phyloP scores from a whole-genome alignment of 2,888 invertebrate species.

The Endotricha flammealis region DNA sequence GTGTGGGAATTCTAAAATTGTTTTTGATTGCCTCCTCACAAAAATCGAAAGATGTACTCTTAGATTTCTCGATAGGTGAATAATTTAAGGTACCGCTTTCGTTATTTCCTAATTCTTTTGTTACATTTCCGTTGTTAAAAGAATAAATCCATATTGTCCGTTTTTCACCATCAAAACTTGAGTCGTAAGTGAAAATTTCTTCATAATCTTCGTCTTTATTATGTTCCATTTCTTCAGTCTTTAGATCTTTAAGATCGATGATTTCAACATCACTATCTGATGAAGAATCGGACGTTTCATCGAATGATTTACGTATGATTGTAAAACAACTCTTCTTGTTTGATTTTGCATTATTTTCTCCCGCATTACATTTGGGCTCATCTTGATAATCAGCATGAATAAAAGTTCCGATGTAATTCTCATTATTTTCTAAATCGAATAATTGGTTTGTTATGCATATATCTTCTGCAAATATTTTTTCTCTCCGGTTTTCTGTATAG shows the following conservation, averaged over 20 bases:
- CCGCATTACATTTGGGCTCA: conserved; percentile 13
- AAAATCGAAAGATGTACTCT: too few relatives aligned
- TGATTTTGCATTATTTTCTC: conserved; percentile 16
- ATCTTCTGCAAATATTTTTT: conserved; percentile 30
- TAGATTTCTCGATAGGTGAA: too few relatives aligned
- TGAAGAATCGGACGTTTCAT: conserved; percentile 36
- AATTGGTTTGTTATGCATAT: conserved; percentile 17
- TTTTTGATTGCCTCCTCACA: too few relatives aligned
- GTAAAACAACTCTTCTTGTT: conserved; percentile 44
- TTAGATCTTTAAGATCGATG: conserved; percentile 27
- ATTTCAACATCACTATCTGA: conserved; percentile 32
- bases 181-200: conserved; percentile 30
- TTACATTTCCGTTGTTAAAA: conserved; percentile 46
- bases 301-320: conserved; percentile 38
- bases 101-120: too few relatives aligned
- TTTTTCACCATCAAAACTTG: conserved; percentile 32
- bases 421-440: conserved; percentile 10
- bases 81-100: too few relatives aligned
- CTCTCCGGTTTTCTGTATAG: conserved; percentile 32
- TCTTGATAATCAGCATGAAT: conserved; percentile 11
- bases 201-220: conserved; percentile 27
- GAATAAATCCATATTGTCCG: conserved; percentile 60
- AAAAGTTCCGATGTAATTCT: conserved; percentile 9
- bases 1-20: conserved; percentile 44
- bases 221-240: conserved; percentile 19